Evolutionary conservation across 1,140 invertebrate genomes (phyloP).

Genomic region (Glossosoma conforme): DNA sequence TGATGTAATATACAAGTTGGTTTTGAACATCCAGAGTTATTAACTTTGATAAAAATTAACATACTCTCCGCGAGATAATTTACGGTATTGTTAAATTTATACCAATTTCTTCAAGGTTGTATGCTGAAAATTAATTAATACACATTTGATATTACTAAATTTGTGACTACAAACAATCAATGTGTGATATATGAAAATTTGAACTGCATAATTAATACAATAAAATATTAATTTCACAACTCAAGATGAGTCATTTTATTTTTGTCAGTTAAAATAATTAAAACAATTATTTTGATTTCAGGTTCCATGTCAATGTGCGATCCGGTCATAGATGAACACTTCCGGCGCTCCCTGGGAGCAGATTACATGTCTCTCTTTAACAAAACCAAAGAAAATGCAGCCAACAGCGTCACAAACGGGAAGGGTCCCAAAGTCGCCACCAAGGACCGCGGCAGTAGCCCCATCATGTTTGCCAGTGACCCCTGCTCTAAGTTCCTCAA

Average conservation of each 20-base stretch:
- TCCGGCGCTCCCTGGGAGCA: constrained; percentile 84
- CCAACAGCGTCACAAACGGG: constrained; percentile 41
- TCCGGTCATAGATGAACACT: constrained; percentile 93
- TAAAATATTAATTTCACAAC: not conserved
- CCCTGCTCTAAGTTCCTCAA: constrained; percentile 33
- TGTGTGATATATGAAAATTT: not conserved
- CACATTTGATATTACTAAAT: too few relatives aligned
- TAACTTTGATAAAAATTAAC: too few relatives aligned
- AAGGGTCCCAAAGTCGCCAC: constrained; percentile 33
- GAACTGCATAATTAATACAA: not conserved
- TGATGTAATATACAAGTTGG: too few relatives aligned
- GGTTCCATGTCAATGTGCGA: constrained; percentile 69
- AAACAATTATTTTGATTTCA: constrained; percentile 41
- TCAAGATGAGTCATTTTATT: not conserved
- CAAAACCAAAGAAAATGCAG: constrained; percentile 44
- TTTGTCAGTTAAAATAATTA: not conserved
- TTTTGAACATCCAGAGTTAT: too few relatives aligned
- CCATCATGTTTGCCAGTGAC: constrained; percentile 40
- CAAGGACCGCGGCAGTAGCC: constrained; percentile 46
- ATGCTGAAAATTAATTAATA: too few relatives aligned
- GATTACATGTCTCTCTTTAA: constrained; percentile 77
- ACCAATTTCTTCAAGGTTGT: too few relatives aligned
- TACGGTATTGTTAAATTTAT: too few relatives aligned
- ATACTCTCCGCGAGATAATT: too few relatives aligned
- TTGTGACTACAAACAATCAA: too few relatives aligned